Percentiles rank a stretch among this genome's conserved stretches.
phyloP scores from a whole-genome alignment of 2,113 vertebrate species.

The Pagrus major region DNA sequence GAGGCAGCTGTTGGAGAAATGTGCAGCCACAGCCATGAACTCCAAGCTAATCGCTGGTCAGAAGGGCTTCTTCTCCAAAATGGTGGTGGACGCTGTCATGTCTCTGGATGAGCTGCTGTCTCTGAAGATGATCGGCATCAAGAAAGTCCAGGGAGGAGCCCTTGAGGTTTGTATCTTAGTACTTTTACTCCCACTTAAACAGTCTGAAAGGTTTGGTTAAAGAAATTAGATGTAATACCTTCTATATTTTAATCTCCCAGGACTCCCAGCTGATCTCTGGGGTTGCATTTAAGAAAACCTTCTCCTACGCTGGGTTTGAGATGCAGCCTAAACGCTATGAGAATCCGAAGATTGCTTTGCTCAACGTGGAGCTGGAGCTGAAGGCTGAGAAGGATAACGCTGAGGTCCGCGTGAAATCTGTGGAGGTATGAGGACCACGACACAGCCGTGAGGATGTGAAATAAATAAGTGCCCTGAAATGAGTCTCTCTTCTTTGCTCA shows the following conservation, averaged over 20 bases:
- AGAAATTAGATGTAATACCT: background rate
- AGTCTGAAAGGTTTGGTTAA: background rate
- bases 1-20: constrained; percentile 92
- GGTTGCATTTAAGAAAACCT: constrained; percentile 98
- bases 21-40: constrained; percentile 94
- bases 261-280: constrained; percentile 94
- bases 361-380: constrained; percentile 96
- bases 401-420: constrained; percentile 91
- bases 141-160: constrained; percentile 97
- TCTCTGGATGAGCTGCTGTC: constrained; percentile 93
- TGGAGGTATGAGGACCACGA: constrained; percentile 84
- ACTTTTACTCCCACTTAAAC: background rate
- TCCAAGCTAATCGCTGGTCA: constrained; percentile 95
- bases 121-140: constrained; percentile 98
- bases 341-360: constrained; percentile 91
- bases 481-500: fast-evolving
- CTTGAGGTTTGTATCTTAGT: constrained; percentile 86
- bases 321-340: constrained; percentile 98
- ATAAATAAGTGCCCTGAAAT: background rate
- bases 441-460: background rate
- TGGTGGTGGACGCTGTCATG: constrained; percentile 97
- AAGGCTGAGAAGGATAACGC: constrained; percentile 99
- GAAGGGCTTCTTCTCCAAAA: constrained; percentile 94
- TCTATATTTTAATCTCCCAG: constrained; percentile 69
- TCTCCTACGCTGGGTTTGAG: constrained; percentile 98